Evolutionary conservation across 2,113 vertebrate species (phyloP), one percentile per base, ranked within the genome.

Genomic region (Sorex fumeus): DNA sequence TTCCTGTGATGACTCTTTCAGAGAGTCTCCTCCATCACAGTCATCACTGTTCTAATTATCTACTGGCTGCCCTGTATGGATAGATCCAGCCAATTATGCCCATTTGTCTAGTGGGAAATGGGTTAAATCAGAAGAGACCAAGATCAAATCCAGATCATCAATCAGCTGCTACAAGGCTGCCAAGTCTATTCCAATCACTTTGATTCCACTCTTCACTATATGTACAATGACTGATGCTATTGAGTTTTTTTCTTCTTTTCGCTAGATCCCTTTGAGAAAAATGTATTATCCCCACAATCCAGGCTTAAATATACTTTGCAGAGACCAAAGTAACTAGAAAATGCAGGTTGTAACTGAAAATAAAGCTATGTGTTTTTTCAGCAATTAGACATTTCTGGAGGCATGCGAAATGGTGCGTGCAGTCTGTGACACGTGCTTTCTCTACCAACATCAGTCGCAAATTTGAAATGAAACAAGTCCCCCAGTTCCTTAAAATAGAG

Each of bases 301-400:
- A 96, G 88, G 95, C 84, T 95, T 94, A 93, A 91, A 82, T 96
- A 94, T 96, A 95, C 87, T 95, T 53, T 95, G 88, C 95, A 95
- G 93, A 97, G 82, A 96, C 32, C 86, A 91, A 69, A 75, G 72
- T 87, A 96, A 81, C 94, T 77, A 90, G 47, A 95, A 90, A 76
- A 91, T 95, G 94, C 87, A 96, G 95, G 95, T 86, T 90, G 96
- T 97, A 96, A 97, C 92, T 96, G 95, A 96, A 97, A 95, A 95
- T 97, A 94, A 85, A 97, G 96, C 96, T 69, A 32, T 91, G 95
- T 90, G 87, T 95, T 96, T 72, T 74, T 75, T 96, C 78, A 95
- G n/a, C 82, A 87, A 86, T 96, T 96, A 96, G 78, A 96, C 77
- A 78, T 79, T 94, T 87, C 92, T 94, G 94, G 90, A 97, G 90